Conservation (phyloP, 2,797 vertebrate species). For the Gouania willdenowi region DNA sequence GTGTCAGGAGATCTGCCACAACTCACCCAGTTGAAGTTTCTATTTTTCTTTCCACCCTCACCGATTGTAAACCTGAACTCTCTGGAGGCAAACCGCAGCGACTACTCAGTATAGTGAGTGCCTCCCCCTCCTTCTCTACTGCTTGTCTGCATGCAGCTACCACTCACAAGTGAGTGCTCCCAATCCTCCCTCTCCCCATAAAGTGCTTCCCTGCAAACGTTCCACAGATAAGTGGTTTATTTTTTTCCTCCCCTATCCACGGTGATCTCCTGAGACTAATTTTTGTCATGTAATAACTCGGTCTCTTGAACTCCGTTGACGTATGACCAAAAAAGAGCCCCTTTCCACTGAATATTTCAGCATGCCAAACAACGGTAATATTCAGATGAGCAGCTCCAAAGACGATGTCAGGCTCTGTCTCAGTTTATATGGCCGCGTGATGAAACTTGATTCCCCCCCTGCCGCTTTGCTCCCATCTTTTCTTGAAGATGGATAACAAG, state of each 20-base stretch:
- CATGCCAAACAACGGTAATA: slow-evolving; percentile 27
- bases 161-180: slow-evolving; percentile 53
- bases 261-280: slow-evolving; percentile 51
- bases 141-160: slow-evolving; percentile 54
- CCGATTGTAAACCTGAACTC: slow-evolving; percentile 60
- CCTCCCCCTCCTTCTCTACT: slow-evolving; percentile 38
- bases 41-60: slow-evolving; percentile 31
- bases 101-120: slow-evolving; percentile 40
- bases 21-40: slow-evolving; percentile 34
- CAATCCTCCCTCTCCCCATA: slow-evolving; percentile 54
- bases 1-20: slow-evolving; percentile 12
- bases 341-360: slow-evolving; percentile 8
- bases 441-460: slow-evolving; percentile 63
- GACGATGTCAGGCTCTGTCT: slow-evolving; percentile 50
- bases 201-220: slow-evolving; percentile 51
- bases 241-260: slow-evolving; percentile 7
- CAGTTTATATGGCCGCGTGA: slow-evolving; percentile 47
- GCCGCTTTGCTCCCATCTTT: slow-evolving; percentile 30
- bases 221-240: slow-evolving; percentile 60
- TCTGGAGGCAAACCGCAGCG: slow-evolving; percentile 38
- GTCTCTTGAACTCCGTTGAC: slow-evolving; percentile 39
- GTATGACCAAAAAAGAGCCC: slow-evolving; percentile 20
- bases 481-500: slow-evolving; percentile 59
- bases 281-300: slow-evolving; percentile 49
- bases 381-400: slow-evolving; percentile 36